Percentiles rank a stretch among this genome's conserved stretches.
phyloP scores from a whole-genome alignment of 2,797 vertebrate species.

The Ptychobarbus kaznakovi region DNA sequence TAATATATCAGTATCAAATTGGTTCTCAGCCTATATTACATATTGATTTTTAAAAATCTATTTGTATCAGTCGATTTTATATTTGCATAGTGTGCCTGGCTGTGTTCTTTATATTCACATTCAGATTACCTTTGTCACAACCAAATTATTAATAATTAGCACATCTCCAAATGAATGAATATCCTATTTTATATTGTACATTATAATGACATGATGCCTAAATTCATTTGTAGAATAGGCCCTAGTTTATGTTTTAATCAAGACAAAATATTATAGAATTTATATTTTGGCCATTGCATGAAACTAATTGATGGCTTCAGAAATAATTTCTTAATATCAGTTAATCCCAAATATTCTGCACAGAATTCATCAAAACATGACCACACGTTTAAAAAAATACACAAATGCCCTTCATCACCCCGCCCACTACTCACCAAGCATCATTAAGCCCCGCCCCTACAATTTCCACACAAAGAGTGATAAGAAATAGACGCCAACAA shows the following conservation, averaged over 20 bases:
- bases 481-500: neutral
- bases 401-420: constrained; percentile 2
- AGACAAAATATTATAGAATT: neutral
- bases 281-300: neutral
- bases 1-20: too few relatives aligned
- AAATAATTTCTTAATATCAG: neutral
- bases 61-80: neutral
- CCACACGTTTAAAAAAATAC: neutral
- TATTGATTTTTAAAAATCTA: neutral
- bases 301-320: neutral
- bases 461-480: constrained; percentile 19
- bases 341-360: neutral
- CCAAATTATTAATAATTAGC: neutral
- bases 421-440: neutral
- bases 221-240: neutral
- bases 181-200: neutral
- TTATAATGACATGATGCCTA: neutral
- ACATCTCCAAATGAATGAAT: neutral
- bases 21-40: neutral
- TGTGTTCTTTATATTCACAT: neutral
- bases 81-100: neutral
- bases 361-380: neutral
- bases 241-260: too few relatives aligned
- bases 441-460: neutral
- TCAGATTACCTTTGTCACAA: neutral